phyloP scores from a whole-genome alignment of 2,113 vertebrate species.

The Mesembrinibis cayennensis region DNA sequence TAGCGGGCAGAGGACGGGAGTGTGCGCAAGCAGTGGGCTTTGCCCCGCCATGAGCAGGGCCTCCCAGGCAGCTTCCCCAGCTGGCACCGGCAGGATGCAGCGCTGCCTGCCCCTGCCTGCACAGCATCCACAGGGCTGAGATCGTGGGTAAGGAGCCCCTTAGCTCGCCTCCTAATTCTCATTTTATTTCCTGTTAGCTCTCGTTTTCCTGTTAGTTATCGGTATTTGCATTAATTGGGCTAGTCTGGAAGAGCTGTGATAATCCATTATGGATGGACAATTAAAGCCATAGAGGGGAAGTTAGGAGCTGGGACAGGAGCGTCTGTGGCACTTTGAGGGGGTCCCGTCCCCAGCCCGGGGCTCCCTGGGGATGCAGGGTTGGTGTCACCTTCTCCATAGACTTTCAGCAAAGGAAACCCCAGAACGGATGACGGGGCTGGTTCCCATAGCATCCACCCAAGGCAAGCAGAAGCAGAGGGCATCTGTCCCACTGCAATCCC shows the following conservation, averaged over 20 bases:
- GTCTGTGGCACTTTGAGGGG: not conserved
- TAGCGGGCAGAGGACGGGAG: not conserved
- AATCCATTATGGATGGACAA: slow-evolving; percentile 3
- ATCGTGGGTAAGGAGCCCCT: accelerated
- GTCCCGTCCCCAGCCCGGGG: accelerated
- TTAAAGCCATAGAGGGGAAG: not conserved
- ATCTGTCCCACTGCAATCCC: accelerated
- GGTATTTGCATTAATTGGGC: slow-evolving; percentile 18
- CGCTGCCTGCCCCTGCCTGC: not conserved
- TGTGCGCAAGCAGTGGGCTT: accelerated
- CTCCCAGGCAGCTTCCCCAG: not conserved
- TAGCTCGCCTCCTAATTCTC: not conserved
- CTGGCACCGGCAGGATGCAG: not conserved
- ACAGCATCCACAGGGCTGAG: not conserved
- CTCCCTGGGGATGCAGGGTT: not conserved
- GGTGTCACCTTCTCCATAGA: not conserved
- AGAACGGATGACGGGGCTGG: accelerated
- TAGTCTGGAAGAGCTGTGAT: not conserved
- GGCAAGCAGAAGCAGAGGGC: not conserved
- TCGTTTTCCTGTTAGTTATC: not conserved
- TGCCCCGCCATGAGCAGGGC: not conserved
- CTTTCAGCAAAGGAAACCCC: not conserved
- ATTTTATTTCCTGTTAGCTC: not conserved
- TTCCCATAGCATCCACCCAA: not conserved
- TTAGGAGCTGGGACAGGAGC: not conserved